These are phyloP conservation scores for Alces alces DNA, from an alignment of 2,113 vertebrate species.

Conservation along the genomic window DNA sequence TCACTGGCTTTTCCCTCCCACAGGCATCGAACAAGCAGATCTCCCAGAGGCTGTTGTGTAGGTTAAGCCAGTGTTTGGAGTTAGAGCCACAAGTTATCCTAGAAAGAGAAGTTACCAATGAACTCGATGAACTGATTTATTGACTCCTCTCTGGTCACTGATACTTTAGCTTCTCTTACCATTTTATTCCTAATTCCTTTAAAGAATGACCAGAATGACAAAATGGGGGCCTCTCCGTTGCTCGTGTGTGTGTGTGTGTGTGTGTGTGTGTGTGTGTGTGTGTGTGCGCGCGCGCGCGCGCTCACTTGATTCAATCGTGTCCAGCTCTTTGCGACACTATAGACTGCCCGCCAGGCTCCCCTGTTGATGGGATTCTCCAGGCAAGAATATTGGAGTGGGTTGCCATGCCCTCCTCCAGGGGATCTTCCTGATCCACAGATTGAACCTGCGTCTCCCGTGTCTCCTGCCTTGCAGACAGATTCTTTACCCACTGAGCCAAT, in stretches of 20 bases:
- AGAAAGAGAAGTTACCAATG: not conserved
- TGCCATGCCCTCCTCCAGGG: not conserved
- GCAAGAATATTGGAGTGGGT: not conserved
- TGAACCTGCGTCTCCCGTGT: not conserved
- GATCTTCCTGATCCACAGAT: not conserved
- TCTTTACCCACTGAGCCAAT: not conserved
- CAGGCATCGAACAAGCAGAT: not conserved
- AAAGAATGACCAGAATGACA: not conserved
- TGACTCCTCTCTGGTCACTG: not conserved
- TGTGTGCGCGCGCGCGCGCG: accelerated
- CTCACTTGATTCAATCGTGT: not conserved
- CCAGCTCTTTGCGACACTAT: not conserved
- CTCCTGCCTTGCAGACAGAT: not conserved
- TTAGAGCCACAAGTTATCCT: not conserved
- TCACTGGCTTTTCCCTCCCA: not conserved
- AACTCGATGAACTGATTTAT: not conserved
- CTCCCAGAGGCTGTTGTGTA: not conserved
- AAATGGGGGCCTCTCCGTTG: not conserved
- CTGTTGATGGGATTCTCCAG: not conserved
- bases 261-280: too few species aligned
- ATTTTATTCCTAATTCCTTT: not conserved
- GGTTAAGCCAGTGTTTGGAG: not conserved
- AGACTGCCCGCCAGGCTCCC: not conserved
- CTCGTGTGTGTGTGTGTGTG: not conserved
- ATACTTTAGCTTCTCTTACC: not conserved